Base-by-base conservation (phyloP, 2,888 invertebrate species). In the Eurois occulta region DNA sequence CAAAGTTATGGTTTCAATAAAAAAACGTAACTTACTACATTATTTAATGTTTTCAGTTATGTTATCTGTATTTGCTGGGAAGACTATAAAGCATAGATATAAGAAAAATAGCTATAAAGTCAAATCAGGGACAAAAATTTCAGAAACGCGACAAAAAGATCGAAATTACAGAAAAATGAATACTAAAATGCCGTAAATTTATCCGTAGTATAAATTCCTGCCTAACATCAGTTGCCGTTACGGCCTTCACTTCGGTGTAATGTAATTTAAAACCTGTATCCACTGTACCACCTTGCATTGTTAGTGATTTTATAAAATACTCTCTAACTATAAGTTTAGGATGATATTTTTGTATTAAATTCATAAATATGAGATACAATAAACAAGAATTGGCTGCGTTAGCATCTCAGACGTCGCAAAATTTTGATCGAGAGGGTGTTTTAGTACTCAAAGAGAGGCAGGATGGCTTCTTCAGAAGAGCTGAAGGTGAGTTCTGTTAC, bases 341-440 rank as follows among this genome's bases (percentile, higher is more conserved):
- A 90, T 86, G 86, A 80, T 84, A 88, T 84, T 85, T 77, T 82
- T 81, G 41, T 86, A 86, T 18, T 79, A 81, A 86, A 78, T 73
- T 72, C 52, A 48, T 87, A 89, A 94, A 89, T 88, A 99, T 99
- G 99, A 97, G 99, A 95, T 99, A 98, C 95, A 99, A 99, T 95
- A 98, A 98, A 94, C 98, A 98, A 94, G 99, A 99, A 95, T 96
- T 99, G 91, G 97, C 98, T 87, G 98, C 98, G 76, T 96, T 99
- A 94, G 99, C 99, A 82, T 98, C 98, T 77, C 99, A 99, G 95
- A 98, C 98, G 65, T 98, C 98, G 18, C 98, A 98, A 89, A 98
- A 98, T 94, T 99, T 99, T 94, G 99, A 99, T 94, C 98, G 98
- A 91, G 99, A 99, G 97, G 99, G 99, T 77, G 97, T 98, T 84